Percentiles rank a stretch among this genome's conserved stretches.
Conservation (phyloP, 2,797 vertebrate species). For the Eospalax fontanierii region DNA sequence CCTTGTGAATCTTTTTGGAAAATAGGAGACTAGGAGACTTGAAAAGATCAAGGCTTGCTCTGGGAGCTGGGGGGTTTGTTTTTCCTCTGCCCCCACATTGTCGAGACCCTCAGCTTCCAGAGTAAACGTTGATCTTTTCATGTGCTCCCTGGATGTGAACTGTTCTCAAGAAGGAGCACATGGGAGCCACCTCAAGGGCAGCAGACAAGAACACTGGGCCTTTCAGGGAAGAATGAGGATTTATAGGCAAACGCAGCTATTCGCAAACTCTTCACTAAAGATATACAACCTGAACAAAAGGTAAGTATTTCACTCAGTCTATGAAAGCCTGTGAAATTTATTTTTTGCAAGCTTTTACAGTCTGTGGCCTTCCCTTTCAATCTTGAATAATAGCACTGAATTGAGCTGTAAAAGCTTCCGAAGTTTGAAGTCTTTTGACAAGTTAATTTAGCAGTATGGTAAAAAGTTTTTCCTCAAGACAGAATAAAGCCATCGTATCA, state of each 20-base stretch:
- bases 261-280: constrained; percentile 84
- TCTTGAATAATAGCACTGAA: constrained; percentile 90
- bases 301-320: constrained; percentile 84
- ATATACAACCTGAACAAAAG: constrained; percentile 87
- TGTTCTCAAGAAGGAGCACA: constrained; percentile 62
- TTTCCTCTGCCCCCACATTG: not conserved
- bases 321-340: constrained; percentile 83
- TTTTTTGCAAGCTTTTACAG: constrained; percentile 88
- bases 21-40: constrained; percentile 64
- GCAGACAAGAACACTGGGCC: constrained; percentile 50
- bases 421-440: constrained; percentile 92
- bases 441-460: constrained; percentile 91
- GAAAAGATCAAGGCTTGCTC: constrained; percentile 56
- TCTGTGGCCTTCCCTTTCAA: constrained; percentile 89
- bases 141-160: constrained; percentile 73
- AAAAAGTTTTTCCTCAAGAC: constrained; percentile 90
- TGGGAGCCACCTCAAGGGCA: constrained; percentile 66
- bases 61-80: not conserved
- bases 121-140: too few species aligned
- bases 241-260: constrained; percentile 79
- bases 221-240: constrained; percentile 58
- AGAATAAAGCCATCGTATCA: constrained; percentile 89
- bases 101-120: not conserved
- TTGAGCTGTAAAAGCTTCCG: constrained; percentile 91
- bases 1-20: constrained; percentile 71